phyloP scores from a whole-genome alignment of 2,888 invertebrate genomes.

The Lampropteryx suffumata region DNA sequence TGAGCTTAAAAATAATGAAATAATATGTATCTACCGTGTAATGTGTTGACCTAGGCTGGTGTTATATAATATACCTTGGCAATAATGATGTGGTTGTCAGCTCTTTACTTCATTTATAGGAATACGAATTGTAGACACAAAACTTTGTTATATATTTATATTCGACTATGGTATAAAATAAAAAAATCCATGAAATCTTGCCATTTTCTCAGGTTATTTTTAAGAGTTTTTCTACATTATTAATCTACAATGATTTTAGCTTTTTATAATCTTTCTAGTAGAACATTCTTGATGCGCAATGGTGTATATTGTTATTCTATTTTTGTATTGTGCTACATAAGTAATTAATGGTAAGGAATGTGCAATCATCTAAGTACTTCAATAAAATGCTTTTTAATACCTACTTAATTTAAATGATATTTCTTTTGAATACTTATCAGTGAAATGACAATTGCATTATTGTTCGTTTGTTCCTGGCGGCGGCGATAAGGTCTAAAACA shows the following conservation, averaged over 20 bases:
- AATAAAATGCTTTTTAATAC: conserved; percentile 56
- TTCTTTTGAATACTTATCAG: too few relatives aligned
- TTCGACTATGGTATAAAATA: too few relatives aligned
- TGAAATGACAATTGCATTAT: too few relatives aligned
- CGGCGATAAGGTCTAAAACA: too few relatives aligned
- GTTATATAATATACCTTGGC: too few relatives aligned
- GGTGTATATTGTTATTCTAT: conserved; percentile 49
- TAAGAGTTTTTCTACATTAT: conserved; percentile 6
- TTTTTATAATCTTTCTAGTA: conserved; percentile 30
- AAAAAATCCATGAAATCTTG: conserved; percentile 8
- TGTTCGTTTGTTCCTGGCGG: too few relatives aligned
- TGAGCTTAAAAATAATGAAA: conserved; percentile 2
- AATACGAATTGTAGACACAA: neutral
- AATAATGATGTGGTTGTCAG: too few relatives aligned
- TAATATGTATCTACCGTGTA: neutral
- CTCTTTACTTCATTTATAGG: neutral
- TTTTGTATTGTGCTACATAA: conserved; percentile 49
- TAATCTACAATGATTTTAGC: conserved; percentile 8
- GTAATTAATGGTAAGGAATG: conserved; percentile 37
- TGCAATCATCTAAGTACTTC: conserved; percentile 37
- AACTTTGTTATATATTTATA: neutral
- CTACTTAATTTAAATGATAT: too few relatives aligned
- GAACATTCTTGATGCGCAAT: conserved; percentile 50
- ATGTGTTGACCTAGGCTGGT: too few relatives aligned
- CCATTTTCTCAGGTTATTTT: conserved; percentile 18